These are phyloP conservation scores for Procambarus virginalis DNA, from an alignment of 1,140 invertebrate genomes.

Conservation along the genomic window DNA sequence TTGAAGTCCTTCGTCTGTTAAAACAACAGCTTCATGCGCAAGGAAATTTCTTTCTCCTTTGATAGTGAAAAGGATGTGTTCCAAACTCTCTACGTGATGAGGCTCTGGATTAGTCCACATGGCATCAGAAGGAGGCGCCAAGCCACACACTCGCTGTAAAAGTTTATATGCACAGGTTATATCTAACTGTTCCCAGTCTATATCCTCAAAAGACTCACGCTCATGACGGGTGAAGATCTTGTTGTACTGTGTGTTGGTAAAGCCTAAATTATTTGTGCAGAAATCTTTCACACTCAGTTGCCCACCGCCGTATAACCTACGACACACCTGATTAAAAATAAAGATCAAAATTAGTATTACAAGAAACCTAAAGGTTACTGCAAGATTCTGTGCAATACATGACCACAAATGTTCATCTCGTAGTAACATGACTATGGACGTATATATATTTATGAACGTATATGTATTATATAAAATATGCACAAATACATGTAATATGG, in stretches of 20 bases:
- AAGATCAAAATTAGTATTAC: background rate
- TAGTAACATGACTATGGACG: too few species aligned
- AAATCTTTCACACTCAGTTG: conserved; percentile 15
- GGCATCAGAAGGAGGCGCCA: background rate
- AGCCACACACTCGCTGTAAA: conserved; percentile 2
- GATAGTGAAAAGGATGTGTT: conserved; percentile 3
- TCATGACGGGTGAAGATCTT: background rate
- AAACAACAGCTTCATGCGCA: background rate
- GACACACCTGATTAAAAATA: background rate
- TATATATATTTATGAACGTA: too few species aligned
- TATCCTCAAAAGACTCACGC: background rate
- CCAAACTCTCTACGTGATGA: background rate
- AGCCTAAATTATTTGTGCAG: conserved; percentile 5
- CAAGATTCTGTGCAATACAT: too few species aligned
- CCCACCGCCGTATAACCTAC: background rate
- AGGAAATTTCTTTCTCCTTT: conserved; percentile 30
- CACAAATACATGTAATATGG: too few species aligned
- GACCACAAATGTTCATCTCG: too few species aligned
- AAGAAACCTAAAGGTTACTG: background rate
- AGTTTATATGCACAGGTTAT: conserved; percentile 10
- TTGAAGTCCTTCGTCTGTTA: background rate
- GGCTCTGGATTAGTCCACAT: background rate
- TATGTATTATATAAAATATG: too few species aligned
- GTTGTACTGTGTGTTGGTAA: background rate
- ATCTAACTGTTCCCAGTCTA: background rate